Evolutionary conservation across 1,140 invertebrate genomes (phyloP).

Genomic region (Penaeus vannamei): DNA sequence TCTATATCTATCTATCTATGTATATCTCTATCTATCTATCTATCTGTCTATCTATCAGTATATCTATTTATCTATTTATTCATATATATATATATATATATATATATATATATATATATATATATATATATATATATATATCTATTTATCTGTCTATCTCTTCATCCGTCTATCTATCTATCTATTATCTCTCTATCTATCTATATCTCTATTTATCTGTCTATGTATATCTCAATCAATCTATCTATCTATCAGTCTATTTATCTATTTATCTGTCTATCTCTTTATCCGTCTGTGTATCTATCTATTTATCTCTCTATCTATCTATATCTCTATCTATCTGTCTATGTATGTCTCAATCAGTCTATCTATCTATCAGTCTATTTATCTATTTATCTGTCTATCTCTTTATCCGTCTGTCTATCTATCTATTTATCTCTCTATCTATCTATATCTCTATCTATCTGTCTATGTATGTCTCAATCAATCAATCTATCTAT

Average conservation of each 20-base stretch:
- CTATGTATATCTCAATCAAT: neutral
- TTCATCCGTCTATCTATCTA: no score
- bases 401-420: no score
- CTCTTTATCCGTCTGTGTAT: neutral
- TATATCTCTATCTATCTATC: neutral
- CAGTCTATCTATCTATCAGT: no score
- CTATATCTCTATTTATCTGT: neutral
- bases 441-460: neutral
- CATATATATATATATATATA: slow-evolving; percentile 9
- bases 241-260: neutral
- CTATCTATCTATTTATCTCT: no score
- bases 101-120: slow-evolving; percentile 24
- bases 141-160: no score
- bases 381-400: no score
- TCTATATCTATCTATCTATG: neutral
- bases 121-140: slow-evolving; percentile 16
- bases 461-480: neutral
- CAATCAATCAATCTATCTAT: neutral
- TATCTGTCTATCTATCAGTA: neutral
- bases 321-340: no score
- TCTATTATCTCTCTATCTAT: slow-evolving; percentile 1
- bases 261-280: neutral
- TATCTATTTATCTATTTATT: neutral
- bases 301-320: neutral
- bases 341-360: neutral